These are phyloP conservation scores for Aphyosemion australe DNA, from an alignment of 2,113 vertebrate genomes.

Conservation along the genomic window DNA sequence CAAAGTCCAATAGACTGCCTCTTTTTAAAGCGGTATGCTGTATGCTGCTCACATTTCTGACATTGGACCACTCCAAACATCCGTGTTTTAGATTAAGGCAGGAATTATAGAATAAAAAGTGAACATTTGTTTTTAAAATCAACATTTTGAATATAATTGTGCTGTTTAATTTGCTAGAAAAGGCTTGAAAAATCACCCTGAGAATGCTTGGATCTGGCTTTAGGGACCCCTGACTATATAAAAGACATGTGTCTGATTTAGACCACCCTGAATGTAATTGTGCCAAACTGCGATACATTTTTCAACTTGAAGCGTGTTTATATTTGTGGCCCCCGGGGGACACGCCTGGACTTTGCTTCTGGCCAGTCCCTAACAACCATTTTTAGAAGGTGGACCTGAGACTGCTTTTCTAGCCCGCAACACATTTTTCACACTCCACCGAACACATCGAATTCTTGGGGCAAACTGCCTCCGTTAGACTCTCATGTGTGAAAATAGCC, in stretches of 20 bases:
- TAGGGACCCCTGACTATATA: neutral
- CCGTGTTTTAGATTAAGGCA: no score
- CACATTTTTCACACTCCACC: constrained; percentile 61
- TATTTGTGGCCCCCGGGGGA: constrained; percentile 21
- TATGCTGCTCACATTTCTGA: no score
- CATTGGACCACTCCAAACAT: no score
- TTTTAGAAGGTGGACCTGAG: constrained; percentile 39
- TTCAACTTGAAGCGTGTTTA: constrained; percentile 34
- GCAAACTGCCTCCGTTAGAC: constrained; percentile 48
- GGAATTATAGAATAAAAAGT: no score
- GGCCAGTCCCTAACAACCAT: constrained; percentile 41
- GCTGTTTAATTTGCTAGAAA: neutral
- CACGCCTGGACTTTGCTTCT: constrained; percentile 26
- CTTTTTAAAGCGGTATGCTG: no score
- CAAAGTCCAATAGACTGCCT: no score
- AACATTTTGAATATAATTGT: no score
- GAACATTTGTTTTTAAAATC: no score
- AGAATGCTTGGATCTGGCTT: neutral
- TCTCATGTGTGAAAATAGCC: constrained; percentile 66
- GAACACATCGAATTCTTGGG: constrained; percentile 59
- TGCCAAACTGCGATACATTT: constrained; percentile 27
- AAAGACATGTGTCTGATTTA: neutral
- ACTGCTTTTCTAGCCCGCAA: constrained; percentile 46
- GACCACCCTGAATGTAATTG: constrained; percentile 26
- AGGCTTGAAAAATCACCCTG: neutral